Conservation (phyloP, 2,797 vertebrate genomes). For the Brotula barbata region DNA sequence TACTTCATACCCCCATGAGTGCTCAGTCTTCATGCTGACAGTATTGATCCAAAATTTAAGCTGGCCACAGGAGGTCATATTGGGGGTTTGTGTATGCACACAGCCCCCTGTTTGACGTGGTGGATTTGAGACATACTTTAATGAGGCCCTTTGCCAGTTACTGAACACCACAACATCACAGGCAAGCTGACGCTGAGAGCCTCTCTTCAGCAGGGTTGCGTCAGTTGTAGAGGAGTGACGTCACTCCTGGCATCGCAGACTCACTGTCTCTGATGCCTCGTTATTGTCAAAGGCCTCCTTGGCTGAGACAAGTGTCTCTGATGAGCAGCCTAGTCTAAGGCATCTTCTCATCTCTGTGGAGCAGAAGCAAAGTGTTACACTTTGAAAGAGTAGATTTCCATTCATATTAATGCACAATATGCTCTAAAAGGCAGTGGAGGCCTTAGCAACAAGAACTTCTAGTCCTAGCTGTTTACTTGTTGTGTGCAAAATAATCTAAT, state of each 20-base stretch:
- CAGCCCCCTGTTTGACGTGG: constrained; percentile 27
- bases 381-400: background rate
- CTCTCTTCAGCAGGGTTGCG: too few species aligned
- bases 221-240: too few species aligned
- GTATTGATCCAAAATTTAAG: constrained; percentile 16
- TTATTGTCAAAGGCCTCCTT: constrained; percentile 48
- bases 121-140: constrained; percentile 6
- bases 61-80: constrained; percentile 10
- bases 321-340: constrained; percentile 8
- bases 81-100: constrained; percentile 12
- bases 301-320: constrained; percentile 32
- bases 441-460: background rate
- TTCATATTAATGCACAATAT: background rate
- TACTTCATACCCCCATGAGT: constrained; percentile 12
- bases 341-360: constrained; percentile 25
- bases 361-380: constrained; percentile 3
- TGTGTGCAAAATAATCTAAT: constrained; percentile 9
- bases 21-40: constrained; percentile 24
- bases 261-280: constrained; percentile 32
- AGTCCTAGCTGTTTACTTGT: background rate
- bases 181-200: constrained; percentile 45
- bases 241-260: constrained; percentile 46
- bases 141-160: constrained; percentile 19
- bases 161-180: constrained; percentile 36
- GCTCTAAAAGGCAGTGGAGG: background rate